phyloP scores from a whole-genome alignment of 2,888 invertebrate genomes.

The Ochropleura leucogaster region DNA sequence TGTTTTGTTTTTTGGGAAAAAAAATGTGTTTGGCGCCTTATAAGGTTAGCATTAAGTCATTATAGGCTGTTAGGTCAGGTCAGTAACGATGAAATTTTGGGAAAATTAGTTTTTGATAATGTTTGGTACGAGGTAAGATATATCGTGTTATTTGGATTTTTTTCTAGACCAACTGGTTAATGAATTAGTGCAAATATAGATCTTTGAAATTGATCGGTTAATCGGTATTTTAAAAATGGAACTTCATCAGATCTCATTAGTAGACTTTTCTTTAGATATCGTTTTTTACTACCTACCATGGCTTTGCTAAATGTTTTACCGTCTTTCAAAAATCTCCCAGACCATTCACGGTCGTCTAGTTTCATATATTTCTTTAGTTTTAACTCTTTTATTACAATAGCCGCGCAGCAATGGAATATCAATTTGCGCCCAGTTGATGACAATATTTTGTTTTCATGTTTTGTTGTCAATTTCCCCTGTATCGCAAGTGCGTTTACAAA shows the following conservation, averaged over 20 bases:
- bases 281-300: no score
- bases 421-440: no score
- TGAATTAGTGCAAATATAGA: not conserved
- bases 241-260: not conserved
- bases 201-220: not conserved
- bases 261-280: no score
- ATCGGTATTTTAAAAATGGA: not conserved
- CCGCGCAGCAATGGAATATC: no score
- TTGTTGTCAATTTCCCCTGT: no score
- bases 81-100: conserved; percentile 57
- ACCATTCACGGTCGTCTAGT: not conserved
- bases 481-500: no score
- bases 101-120: conserved; percentile 60
- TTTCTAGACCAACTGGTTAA: not conserved
- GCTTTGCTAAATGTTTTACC: no score
- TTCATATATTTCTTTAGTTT: no score
- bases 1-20: conserved; percentile 70
- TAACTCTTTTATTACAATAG: no score
- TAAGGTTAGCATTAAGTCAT: conserved; percentile 67
- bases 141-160: not conserved
- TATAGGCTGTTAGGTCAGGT: conserved; percentile 67
- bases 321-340: no score
- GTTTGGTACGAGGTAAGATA: not conserved
- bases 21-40: conserved; percentile 72
- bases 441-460: no score